Conservation (phyloP, 2,113 vertebrate species). For the Hipposideros armiger region DNA sequence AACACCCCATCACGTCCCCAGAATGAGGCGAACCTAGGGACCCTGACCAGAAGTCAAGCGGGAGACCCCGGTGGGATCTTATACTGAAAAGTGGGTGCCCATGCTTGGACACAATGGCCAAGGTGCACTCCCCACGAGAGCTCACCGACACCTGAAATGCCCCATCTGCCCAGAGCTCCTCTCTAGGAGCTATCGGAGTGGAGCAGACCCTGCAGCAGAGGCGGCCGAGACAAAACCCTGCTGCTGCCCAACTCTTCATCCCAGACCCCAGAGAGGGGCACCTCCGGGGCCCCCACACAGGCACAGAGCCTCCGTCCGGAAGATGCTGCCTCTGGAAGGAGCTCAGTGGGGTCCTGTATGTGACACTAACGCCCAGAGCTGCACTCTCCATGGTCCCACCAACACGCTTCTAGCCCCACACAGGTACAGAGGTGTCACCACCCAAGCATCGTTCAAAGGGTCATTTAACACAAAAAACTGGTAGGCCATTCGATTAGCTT, state of each 20-base stretch:
- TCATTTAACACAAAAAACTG: accelerated
- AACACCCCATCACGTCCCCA: neutral
- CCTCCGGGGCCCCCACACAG: accelerated
- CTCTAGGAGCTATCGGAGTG: accelerated
- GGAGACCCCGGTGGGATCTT: accelerated
- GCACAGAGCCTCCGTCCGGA: accelerated
- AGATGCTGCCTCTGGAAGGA: neutral
- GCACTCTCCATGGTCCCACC: accelerated
- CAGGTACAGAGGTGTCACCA: accelerated
- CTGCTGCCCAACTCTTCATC: no score
- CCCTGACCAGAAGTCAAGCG: accelerated
- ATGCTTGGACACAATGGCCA: neutral
- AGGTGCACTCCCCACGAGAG: accelerated
- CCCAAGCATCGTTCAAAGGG: neutral
- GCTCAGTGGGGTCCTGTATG: neutral
- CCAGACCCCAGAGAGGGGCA: neutral
- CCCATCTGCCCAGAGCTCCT: neutral
- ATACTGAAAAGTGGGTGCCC: neutral
- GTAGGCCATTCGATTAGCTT: neutral
- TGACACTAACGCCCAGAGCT: accelerated
- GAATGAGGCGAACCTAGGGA: accelerated
- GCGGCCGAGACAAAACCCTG: no score
- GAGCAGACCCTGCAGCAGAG: neutral
- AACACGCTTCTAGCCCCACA: neutral
- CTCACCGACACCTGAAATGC: accelerated